phyloP scores from a whole-genome alignment of 1,140 invertebrate genomes.

The Eubasilissa regina region DNA sequence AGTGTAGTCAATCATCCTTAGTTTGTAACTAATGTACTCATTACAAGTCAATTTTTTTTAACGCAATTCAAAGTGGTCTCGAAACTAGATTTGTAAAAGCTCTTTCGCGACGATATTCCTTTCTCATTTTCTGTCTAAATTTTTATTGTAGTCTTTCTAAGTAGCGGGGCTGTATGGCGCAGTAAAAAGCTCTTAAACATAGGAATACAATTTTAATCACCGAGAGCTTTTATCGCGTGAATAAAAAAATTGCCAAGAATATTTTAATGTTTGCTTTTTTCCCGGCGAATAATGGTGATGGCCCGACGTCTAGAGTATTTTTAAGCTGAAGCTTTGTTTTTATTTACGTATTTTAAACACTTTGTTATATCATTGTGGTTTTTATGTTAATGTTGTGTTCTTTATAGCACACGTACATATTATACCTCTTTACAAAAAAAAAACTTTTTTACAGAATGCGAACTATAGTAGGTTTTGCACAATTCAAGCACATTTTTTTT shows the following conservation, averaged over 20 bases:
- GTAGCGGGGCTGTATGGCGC: conserved; percentile 21
- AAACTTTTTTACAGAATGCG: no score
- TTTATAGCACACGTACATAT: neutral
- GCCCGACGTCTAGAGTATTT: conserved; percentile 26
- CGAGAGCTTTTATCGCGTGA: conserved; percentile 53
- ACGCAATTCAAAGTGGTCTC: neutral
- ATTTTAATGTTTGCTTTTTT: conserved; percentile 39
- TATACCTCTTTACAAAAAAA: no score
- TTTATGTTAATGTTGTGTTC: conserved; percentile 28
- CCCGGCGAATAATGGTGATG: conserved; percentile 27
- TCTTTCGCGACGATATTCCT: conserved; percentile 36
- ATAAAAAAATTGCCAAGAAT: conserved; percentile 41
- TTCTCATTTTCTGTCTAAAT: conserved; percentile 40
- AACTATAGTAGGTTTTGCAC: no score
- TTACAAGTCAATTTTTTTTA: no score
- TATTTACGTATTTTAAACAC: conserved; percentile 23
- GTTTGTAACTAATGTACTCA: no score
- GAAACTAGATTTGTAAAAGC: conserved; percentile 16
- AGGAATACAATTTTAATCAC: conserved; percentile 56
- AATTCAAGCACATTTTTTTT: no score
- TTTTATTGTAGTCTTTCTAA: conserved; percentile 34
- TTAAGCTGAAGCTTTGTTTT: conserved; percentile 33
- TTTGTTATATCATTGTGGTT: conserved; percentile 32
- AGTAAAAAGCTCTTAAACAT: conserved; percentile 47
- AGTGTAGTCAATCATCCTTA: no score